phyloP scores from a whole-genome alignment of 2,797 vertebrate genomes.

The Spea hammondii region DNA sequence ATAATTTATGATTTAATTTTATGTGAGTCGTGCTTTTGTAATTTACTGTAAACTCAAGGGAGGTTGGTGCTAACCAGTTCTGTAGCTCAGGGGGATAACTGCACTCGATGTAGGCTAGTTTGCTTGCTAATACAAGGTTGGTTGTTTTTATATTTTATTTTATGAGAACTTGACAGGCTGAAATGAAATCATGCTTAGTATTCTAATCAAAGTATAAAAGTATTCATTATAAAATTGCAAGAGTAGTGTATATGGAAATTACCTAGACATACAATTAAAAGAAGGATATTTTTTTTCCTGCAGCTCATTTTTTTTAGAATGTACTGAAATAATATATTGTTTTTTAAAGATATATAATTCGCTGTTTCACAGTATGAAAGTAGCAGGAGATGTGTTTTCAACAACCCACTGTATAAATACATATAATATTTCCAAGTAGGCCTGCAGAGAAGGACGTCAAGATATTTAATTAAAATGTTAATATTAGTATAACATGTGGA shows the following conservation, averaged over 20 bases:
- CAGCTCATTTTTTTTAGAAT: conserved; percentile 39
- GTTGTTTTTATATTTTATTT: conserved; percentile 83
- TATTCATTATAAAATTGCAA: conserved; percentile 70
- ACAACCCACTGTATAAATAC: conserved; percentile 28
- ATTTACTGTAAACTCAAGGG: conserved; percentile 90
- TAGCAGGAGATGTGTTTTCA: conserved; percentile 58
- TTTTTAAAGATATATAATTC: conserved; percentile 61
- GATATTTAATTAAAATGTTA: conserved; percentile 49
- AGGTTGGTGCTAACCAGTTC: conserved; percentile 82
- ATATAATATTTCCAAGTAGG: conserved; percentile 8
- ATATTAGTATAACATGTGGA: conserved; percentile 31
- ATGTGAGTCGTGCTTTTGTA: conserved; percentile 93
- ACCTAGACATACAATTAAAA: conserved; percentile 66
- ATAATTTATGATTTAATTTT: conserved; percentile 99
- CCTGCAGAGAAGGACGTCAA: conserved; percentile 5
- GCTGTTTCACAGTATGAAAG: conserved; percentile 61
- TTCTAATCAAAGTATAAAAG: conserved; percentile 76
- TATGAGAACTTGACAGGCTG: conserved; percentile 77
- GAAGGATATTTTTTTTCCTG: conserved; percentile 50
- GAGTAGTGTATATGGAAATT: conserved; percentile 63
- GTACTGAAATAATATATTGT: conserved; percentile 61
- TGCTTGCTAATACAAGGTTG: conserved; percentile 79
- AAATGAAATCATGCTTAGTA: conserved; percentile 76
- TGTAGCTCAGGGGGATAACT: conserved; percentile 77
- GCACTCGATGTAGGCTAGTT: conserved; percentile 78